Conservation (phyloP, 2,888 invertebrate species). For the Trachelus tabidus region DNA sequence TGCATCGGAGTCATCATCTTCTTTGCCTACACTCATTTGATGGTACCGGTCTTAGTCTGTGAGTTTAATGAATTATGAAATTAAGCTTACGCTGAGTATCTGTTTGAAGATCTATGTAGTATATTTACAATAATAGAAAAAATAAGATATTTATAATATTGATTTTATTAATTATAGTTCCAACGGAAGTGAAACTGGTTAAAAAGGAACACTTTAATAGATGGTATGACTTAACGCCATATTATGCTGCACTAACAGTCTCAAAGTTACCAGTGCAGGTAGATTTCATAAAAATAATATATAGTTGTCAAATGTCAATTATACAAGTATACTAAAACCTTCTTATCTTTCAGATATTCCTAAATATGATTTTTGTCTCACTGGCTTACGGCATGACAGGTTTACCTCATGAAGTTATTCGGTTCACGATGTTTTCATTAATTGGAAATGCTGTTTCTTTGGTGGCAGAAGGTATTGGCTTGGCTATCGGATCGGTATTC, state of each 20-base stretch:
- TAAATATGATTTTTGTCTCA: slow-evolving; percentile 72
- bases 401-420: slow-evolving; percentile 73
- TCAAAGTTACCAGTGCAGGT: slow-evolving; percentile 73
- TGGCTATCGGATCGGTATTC: slow-evolving; percentile 80
- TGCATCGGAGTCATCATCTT: slow-evolving; percentile 76
- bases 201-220: slow-evolving; percentile 78
- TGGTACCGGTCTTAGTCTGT: slow-evolving; percentile 78
- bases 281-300: slow-evolving; percentile 16
- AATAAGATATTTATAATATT: not conserved
- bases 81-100: not conserved
- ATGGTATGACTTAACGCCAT: slow-evolving; percentile 75
- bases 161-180: slow-evolving; percentile 67
- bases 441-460: slow-evolving; percentile 78
- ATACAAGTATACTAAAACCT: not conserved
- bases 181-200: slow-evolving; percentile 75
- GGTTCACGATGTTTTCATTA: slow-evolving; percentile 77
- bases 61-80: slow-evolving; percentile 60
- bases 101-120: not conserved
- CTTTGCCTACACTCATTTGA: slow-evolving; percentile 76
- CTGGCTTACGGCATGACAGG: slow-evolving; percentile 76
- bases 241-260: slow-evolving; percentile 74
- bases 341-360: slow-evolving; percentile 65
- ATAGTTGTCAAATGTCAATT: not conserved
- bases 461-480: slow-evolving; percentile 81
- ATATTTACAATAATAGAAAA: not conserved